These are phyloP conservation scores for Carterocephalus palaemon DNA, from an alignment of 2,888 invertebrate species.

Conservation along the genomic window DNA sequence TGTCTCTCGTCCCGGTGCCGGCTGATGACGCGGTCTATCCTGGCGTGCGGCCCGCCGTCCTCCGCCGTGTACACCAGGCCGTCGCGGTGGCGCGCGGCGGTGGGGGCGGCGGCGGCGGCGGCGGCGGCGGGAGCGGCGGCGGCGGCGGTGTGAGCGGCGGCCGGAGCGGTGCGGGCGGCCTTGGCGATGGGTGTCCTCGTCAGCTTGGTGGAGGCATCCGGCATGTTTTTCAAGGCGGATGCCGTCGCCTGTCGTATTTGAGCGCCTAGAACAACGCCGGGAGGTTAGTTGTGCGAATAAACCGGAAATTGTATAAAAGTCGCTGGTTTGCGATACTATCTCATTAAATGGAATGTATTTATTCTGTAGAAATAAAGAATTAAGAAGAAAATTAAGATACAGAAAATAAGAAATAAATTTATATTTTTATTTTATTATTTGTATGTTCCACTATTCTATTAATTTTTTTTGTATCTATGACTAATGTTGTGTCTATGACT, in stretches of 20 bases:
- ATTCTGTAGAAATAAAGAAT: too few species aligned
- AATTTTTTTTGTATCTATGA: too few species aligned
- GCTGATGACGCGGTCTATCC: constrained; percentile 63
- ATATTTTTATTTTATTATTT: too few species aligned
- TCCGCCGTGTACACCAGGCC: constrained; percentile 70
- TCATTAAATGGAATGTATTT: too few species aligned
- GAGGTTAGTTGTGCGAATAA: too few species aligned
- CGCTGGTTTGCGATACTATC: too few species aligned
- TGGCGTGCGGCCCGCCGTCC: constrained; percentile 55
- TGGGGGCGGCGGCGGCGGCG: neutral
- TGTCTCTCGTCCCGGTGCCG: constrained; percentile 51
- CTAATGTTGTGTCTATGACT: too few species aligned
- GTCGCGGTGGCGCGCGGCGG: constrained; percentile 49
- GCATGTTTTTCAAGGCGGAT: constrained; percentile 54
- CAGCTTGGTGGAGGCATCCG: constrained; percentile 49
- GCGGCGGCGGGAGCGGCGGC: neutral
- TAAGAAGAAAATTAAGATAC: too few species aligned
- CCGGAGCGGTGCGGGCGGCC: constrained; percentile 14
- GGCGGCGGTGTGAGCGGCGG: too few species aligned
- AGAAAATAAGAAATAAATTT: too few species aligned
- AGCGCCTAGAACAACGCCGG: constrained; percentile 45
- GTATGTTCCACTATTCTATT: too few species aligned
- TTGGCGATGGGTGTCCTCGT: constrained; percentile 49
- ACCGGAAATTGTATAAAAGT: too few species aligned
- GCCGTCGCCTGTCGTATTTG: constrained; percentile 66